Evolutionary conservation across 1,140 invertebrate genomes (phyloP), one percentile per base, ranked within the genome.

Genomic region (Diplogasteroides magnus): DNA sequence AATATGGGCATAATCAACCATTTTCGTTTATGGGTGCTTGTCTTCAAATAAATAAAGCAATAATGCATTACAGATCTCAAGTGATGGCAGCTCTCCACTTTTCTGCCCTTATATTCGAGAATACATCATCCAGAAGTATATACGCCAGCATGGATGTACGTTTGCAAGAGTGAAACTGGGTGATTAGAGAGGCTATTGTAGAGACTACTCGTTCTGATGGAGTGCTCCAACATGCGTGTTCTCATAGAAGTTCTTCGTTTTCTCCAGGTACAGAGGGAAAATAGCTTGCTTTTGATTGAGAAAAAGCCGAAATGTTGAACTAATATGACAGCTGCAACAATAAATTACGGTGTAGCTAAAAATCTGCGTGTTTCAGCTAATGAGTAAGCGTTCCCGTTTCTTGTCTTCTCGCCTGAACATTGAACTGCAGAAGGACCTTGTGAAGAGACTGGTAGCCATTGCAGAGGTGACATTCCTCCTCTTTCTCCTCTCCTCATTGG

Each of bases 311-410:
- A n/a, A n/a, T n/a, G n/a, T n/a, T n/a, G n/a, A n/a, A n/a, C n/a
- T n/a, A n/a, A n/a, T n/a, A n/a, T n/a, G n/a, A n/a, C n/a, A n/a
- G n/a, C n/a, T n/a, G n/a, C n/a, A n/a, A n/a, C n/a, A n/a, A n/a
- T 48, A 48, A 11, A 6, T 19, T 48, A 11, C 19, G 37, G 6
- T 48, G 37, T 19, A 48, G 6, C 37, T 48, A 19, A 11, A 48
- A 48, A 48, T 48, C 6, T 11, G 19, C 19, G 37, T 11, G 19
- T 48, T 48, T n/a, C 19, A 48, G 32, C 55, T 69, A 13, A 73
- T 73, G 60, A 64, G 72, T 15, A 73, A 73, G 63, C 32, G 72
- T 31, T 73, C 72, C 6, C 64, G 66, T 26, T 73, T 69, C 29
- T 58, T 73, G 32, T 57, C 71, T n/a, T 60, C 56, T 1, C 19